Conservation (phyloP, 1,140 invertebrate genomes). For the Thalassaphorura encarpata region DNA sequence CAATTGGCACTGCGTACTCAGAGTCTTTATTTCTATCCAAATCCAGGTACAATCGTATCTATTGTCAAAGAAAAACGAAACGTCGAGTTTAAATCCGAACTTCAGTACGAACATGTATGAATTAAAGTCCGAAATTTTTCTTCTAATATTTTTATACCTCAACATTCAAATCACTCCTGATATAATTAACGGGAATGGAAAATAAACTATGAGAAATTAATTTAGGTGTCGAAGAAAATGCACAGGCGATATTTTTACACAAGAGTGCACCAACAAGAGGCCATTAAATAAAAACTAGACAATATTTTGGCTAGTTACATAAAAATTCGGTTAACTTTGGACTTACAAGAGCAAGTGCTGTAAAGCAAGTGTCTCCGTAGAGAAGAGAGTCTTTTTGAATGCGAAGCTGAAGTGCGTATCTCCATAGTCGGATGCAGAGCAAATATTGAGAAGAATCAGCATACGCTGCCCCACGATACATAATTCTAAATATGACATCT, state of each 20-base stretch:
- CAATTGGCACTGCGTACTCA: constrained; percentile 5
- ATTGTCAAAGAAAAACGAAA: too few relatives aligned
- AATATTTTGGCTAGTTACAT: neutral
- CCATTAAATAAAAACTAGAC: neutral
- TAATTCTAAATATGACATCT: constrained; percentile 60
- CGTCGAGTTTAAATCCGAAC: too few relatives aligned
- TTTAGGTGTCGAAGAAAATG: neutral
- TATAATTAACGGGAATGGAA: too few relatives aligned
- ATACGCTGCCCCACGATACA: constrained; percentile 67
- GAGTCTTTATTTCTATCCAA: constrained; percentile 24
- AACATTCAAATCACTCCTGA: too few relatives aligned
- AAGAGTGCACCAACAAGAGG: constrained; percentile 3
- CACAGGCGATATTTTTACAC: neutral
- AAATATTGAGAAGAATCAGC: constrained; percentile 74
- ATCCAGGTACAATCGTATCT: constrained; percentile 32
- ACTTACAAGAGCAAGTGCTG: constrained; percentile 61
- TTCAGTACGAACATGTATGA: neutral
- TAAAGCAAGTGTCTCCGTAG: constrained; percentile 64
- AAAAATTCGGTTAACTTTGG: neutral
- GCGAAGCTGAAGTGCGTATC: constrained; percentile 62
- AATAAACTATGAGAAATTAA: too few relatives aligned
- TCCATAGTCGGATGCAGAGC: constrained; percentile 74
- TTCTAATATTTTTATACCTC: neutral
- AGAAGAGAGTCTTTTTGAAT: constrained; percentile 64
- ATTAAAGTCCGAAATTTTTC: neutral